A percentile compares a stretch with the other conserved stretches of the same genome.
These are phyloP conservation scores for Hedya salicella DNA, from an alignment of 2,888 invertebrate species.

Conservation along the genomic window DNA sequence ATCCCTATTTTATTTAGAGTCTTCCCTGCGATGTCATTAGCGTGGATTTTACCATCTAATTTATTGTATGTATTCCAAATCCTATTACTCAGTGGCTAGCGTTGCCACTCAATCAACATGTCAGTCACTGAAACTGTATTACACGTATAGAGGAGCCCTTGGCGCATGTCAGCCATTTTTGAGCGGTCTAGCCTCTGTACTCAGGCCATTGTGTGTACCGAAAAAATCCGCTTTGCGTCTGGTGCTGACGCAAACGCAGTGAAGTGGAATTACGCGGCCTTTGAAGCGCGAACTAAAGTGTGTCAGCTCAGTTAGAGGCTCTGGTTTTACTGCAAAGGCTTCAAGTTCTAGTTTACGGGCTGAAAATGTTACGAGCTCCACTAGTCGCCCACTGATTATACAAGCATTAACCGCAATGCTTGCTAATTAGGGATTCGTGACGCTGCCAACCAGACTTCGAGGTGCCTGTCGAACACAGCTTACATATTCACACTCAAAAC, in stretches of 20 bases:
- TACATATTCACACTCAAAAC: background rate
- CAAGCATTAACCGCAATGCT: background rate
- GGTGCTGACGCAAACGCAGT: background rate
- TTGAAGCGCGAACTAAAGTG: background rate
- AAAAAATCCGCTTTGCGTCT: background rate
- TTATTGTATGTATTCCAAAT: no score
- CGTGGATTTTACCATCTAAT: no score
- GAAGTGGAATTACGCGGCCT: background rate
- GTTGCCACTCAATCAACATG: no score
- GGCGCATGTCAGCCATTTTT: no score
- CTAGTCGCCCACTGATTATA: background rate
- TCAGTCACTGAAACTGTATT: no score
- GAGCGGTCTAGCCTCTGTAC: background rate
- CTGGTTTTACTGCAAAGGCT: background rate
- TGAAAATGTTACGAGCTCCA: no score
- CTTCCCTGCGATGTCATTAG: no score
- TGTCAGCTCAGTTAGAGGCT: background rate
- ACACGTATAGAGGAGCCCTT: no score
- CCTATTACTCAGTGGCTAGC: no score
- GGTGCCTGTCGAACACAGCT: background rate
- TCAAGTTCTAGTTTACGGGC: background rate
- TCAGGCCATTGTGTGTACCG: background rate
- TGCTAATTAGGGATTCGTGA: background rate
- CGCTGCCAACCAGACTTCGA: background rate
- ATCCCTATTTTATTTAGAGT: no score